A percentile compares a stretch with the other conserved stretches of the same genome.
Conservation (phyloP, 2,888 invertebrate genomes). For the Darwinula stevensoni region DNA sequence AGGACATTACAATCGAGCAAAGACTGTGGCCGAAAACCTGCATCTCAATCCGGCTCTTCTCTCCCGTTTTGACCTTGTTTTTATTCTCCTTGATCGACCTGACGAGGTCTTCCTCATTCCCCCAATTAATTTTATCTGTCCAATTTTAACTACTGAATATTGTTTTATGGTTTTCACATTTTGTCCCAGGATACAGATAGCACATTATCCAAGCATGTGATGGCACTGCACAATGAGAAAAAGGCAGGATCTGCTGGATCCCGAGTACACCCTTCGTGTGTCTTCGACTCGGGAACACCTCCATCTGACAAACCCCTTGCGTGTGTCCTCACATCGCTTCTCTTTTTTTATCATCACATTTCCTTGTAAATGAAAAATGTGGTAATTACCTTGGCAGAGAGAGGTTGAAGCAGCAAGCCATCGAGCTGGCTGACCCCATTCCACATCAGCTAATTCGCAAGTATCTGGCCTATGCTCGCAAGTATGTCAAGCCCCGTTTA, state of each 20-base stretch:
- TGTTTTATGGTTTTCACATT: neutral
- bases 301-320: too few species aligned
- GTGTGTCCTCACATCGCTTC: too few species aligned
- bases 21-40: slow-evolving; percentile 64
- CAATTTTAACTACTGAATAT: too few species aligned
- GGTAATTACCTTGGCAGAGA: too few species aligned
- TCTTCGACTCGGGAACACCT: too few species aligned
- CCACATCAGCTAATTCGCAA: slow-evolving; percentile 48
- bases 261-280: too few species aligned
- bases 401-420: neutral
- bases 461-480: slow-evolving; percentile 66
- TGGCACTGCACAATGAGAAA: too few species aligned
- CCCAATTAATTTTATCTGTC: slow-evolving; percentile 6
- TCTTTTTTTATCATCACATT: too few species aligned
- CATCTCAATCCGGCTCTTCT: slow-evolving; percentile 54
- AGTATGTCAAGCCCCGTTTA: slow-evolving; percentile 42
- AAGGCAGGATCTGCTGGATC: too few species aligned
- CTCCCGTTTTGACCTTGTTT: slow-evolving; percentile 74
- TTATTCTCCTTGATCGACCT: slow-evolving; percentile 59
- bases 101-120: slow-evolving; percentile 47
- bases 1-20: slow-evolving; percentile 60
- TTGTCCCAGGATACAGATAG: neutral
- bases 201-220: neutral
- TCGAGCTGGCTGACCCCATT: slow-evolving; percentile 33
- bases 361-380: too few species aligned